A percentile compares a stretch with the other conserved stretches of the same genome.
phyloP scores from a whole-genome alignment of 35 echinoderm and acorn worm species.

The Apostichopus japonicus region DNA sequence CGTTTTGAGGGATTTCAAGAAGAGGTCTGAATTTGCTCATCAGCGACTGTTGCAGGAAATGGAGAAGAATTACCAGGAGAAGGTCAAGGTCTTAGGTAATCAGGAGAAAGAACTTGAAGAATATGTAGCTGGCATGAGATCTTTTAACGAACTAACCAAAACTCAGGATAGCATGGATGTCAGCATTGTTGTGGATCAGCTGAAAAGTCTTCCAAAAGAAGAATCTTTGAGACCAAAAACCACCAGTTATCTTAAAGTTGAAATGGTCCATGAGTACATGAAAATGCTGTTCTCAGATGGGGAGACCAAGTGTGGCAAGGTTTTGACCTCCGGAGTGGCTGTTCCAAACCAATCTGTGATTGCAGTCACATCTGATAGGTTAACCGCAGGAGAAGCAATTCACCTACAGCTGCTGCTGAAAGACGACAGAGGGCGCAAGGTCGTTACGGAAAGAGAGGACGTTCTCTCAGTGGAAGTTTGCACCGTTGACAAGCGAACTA shows the following conservation, averaged over 20 bases:
- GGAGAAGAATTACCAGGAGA: constrained; percentile 3
- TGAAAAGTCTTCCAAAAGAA: constrained; percentile 17
- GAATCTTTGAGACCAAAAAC: constrained; percentile 10
- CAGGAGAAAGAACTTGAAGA: constrained; percentile 4
- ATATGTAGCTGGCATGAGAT: not conserved
- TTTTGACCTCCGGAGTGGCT: not conserved
- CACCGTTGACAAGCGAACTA: not conserved
- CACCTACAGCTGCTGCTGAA: not conserved
- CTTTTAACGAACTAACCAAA: not conserved
- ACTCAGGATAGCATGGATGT: not conserved
- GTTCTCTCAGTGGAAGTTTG: not conserved
- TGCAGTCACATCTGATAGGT: not conserved
- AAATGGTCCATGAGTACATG: not conserved
- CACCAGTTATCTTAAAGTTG: not conserved
- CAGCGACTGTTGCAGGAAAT: not conserved
- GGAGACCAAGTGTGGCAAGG: constrained; percentile 11
- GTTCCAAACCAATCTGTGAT: not conserved
- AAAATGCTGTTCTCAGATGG: constrained; percentile 22
- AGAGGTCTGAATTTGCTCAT: constrained; percentile 29
- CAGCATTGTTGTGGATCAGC: not conserved
- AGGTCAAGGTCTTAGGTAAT: not conserved
- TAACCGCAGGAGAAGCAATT: not conserved
- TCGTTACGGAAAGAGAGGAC: not conserved
- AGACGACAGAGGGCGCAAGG: not conserved
- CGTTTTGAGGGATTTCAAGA: not conserved